Evolutionary conservation across 2,113 vertebrate species (phyloP), one percentile per base, ranked within the genome.

Genomic region (Eurypyga helias): DNA sequence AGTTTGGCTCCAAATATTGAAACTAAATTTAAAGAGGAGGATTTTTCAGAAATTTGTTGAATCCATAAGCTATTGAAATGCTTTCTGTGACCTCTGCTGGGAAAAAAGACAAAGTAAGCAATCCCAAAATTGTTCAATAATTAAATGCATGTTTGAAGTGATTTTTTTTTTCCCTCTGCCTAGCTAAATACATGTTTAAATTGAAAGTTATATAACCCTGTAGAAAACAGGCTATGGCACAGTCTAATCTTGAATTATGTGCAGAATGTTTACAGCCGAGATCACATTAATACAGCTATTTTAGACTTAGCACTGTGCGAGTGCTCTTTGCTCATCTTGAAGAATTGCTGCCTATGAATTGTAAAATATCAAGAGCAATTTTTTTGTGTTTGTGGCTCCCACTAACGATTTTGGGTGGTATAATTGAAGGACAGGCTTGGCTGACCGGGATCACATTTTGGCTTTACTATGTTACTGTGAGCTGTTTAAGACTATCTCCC

Each of bases 1-100:
- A 97, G 89, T 65, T 91, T 69, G 90, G 60, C 69, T 96, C 48
- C 49, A 90, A 96, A 97, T 92, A 96, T 83, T 97, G 95, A 96
- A 93, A 66, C 33, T 93, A 87, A 70, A 94, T 90, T 89, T 89
- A 75, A 84, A 92, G 46, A 90, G 91, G 26, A 76, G 31, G 80
- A 85, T 90, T 95, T 95, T 92, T 92, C 72, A 85, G 51, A 93
- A 96, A 88, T 95, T 64, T 54, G 55, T 90, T 73, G 55, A 96
- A 88, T 94, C 82, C 20, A 49, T 79, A 88, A 77, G 55, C n/a
- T 94, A 92, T 66, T 76, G 54, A 86, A 93, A 70, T 34, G 28
- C 70, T 87, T 79, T 65, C 46, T 76, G 41, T 94, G 93, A 73
- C 75, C 91, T 87, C 55, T 79, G n/a, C 24, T 91, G 54, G 38